Evolutionary conservation across 2,113 vertebrate species (phyloP), one percentile per base, ranked within the genome.

Genomic region (Typhlomys cinereus): DNA sequence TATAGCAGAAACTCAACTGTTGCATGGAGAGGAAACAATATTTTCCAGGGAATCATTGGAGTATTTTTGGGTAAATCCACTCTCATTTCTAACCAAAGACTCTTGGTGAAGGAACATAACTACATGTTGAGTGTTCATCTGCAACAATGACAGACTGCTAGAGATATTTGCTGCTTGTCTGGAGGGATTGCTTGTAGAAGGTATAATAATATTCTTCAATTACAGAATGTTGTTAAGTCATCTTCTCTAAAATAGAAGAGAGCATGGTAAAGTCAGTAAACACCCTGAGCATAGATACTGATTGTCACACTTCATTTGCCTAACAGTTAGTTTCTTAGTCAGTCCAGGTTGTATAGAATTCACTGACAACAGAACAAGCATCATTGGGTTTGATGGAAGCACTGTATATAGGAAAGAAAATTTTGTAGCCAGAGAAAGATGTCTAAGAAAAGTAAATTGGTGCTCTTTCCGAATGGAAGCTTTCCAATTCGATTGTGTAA

Each of bases 81-180:
- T 48, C 4, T 15, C 14, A 48, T 29, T 59, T 44, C 5, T 9
- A 80, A 8, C 8, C 17, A 9, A 18, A 20, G 36, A 69, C 36
- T 89, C 31, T 10, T 59, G 14, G 9, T 57, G 10, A 21, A 57
- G 21, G 20, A 27, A 70, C 9, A 59, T 5, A 4, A 36, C 5
- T 31, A 48, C 12, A 31, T 4, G 36, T 5, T 14, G 31, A 20
- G 31, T n/a, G 29, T 21, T 59, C 31, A 36, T 59, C 36, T 34
- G 25, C 1, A 52, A 4, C 3, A 57, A 18, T 5, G 4, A 25
- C 17, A 48, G 6, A 10, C 11, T 46, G 2, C 31, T 46, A 29
- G 7, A n/a, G 39, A 80, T 46, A 7, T 17, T 57, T 29, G 5
- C 4, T 29, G 12, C 13, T 50, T 10, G 1, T 20, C 36, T 67